Evolutionary conservation across 2,888 invertebrate species (phyloP), one percentile per base, ranked within the genome.

Genomic region (Penaeus monodon): DNA sequence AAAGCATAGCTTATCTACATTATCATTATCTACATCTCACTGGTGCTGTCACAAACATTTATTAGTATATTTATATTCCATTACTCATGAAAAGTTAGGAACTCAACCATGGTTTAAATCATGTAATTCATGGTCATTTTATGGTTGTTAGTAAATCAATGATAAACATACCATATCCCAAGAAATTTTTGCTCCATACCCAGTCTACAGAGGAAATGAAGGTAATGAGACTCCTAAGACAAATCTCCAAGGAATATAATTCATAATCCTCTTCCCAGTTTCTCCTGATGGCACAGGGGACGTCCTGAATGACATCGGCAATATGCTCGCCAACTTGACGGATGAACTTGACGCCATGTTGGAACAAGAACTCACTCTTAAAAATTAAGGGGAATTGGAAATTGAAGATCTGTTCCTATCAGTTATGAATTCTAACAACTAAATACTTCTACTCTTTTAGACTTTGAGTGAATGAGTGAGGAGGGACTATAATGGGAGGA

Each of bases 271-370:
- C 65, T 12, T 17, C 57, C 29, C 86, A 86, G 86, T 82, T 82
- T 86, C 86, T 66, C 82, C 85, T 22, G 89, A 89, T 81, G 89
- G 86, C 57, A 95, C 96, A 1, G 96, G 94, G 24, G 97, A 98
- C 93, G 98, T 98, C 68, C 94, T 98, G 89, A 97, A 97, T 92
- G 99, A 99, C 93, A 99, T 99, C 92, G 99, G 98, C 84, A 97
- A 97, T 93, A 99, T 99, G 99, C 94, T 99, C 91, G 98, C 98
- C 92, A 98, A 98, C 93, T 94, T 99, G 86, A 99, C 98, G 7
- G 98, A 98, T 92, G 99, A 99, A 93, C 94, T 99, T 91, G 99
- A 99, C 93, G 98, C 98, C 92, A 98, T 99, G 98, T 79, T 90
- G 63, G 89, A 90, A 57, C 89, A 89, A 83, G 90, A 90, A 68